Percentiles rank a stretch among this genome's conserved stretches.
These are phyloP conservation scores for Aleiodes leptofemur DNA, from an alignment of 2,888 invertebrate genomes.

Conservation along the genomic window DNA sequence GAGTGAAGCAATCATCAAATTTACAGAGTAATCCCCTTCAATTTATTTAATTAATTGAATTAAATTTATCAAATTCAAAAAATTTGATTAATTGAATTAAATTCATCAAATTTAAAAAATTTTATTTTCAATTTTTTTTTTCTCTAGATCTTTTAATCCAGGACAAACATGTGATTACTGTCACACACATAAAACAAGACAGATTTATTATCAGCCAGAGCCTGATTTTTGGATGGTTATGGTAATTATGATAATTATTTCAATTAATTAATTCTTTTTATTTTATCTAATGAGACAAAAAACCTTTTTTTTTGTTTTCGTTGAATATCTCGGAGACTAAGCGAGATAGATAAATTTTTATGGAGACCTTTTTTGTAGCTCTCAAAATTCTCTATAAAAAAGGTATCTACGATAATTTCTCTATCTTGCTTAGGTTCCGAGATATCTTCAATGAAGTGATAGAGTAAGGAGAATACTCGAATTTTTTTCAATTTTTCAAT, in stretches of 20 bases:
- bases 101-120: neutral
- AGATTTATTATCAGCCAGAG: conserved; percentile 92
- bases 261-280: neutral
- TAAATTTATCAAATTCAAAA: no score
- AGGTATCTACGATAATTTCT: no score
- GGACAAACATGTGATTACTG: conserved; percentile 88
- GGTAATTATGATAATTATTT: conserved; percentile 77
- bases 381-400: no score
- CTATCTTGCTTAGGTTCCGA: no score
- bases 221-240: conserved; percentile 93
- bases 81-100: neutral
- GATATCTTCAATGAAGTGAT: conserved; percentile 4
- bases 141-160: conserved; percentile 85
- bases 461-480: neutral
- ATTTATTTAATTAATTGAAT: conserved; percentile 18
- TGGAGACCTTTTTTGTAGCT: no score
- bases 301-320: conserved; percentile 37
- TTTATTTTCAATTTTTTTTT: conserved; percentile 2
- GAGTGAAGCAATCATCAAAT: conserved; percentile 96
- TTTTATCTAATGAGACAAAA: neutral
- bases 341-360: no score
- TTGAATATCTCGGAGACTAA: no score
- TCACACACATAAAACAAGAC: conserved; percentile 92
- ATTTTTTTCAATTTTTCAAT: conserved; percentile 16
- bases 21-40: conserved; percentile 84